phyloP scores from a whole-genome alignment of 2,797 vertebrate species.

The Gadopsis bispinosus region DNA sequence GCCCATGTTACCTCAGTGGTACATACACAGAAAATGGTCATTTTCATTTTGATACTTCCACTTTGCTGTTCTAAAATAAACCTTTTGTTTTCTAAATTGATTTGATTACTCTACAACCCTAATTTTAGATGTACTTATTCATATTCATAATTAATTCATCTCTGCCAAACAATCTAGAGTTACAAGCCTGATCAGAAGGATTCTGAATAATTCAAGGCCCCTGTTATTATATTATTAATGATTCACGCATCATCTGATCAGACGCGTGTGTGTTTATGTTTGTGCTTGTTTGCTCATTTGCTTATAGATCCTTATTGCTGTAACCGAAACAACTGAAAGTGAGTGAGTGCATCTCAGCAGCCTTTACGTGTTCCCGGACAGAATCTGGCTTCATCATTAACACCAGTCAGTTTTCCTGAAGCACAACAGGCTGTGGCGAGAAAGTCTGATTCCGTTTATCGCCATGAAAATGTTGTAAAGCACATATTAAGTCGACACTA shows the following conservation, averaged over 20 bases:
- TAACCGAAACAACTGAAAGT: background rate
- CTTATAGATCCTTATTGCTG: constrained; percentile 14
- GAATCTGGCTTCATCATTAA: constrained; percentile 41
- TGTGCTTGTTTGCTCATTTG: background rate
- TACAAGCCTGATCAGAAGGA: background rate
- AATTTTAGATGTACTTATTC: background rate
- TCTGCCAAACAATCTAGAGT: background rate
- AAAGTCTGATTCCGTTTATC: background rate
- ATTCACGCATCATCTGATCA: constrained; percentile 7
- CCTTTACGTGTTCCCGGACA: background rate
- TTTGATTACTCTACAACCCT: background rate
- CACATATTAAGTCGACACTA: background rate
- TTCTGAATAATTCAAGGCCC: constrained; percentile 16
- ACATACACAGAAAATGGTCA: background rate
- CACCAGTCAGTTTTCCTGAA: constrained; percentile 1
- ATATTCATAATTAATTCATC: background rate
- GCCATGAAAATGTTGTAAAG: background rate
- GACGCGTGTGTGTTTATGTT: background rate
- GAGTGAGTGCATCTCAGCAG: background rate
- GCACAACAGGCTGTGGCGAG: constrained; percentile 20
- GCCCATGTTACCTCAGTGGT: background rate
- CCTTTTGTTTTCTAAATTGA: background rate
- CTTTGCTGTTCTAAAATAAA: background rate
- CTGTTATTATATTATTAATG: background rate
- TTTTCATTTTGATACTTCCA: background rate